phyloP scores from a whole-genome alignment of 2,113 vertebrate genomes.

The Mustela nigripes region DNA sequence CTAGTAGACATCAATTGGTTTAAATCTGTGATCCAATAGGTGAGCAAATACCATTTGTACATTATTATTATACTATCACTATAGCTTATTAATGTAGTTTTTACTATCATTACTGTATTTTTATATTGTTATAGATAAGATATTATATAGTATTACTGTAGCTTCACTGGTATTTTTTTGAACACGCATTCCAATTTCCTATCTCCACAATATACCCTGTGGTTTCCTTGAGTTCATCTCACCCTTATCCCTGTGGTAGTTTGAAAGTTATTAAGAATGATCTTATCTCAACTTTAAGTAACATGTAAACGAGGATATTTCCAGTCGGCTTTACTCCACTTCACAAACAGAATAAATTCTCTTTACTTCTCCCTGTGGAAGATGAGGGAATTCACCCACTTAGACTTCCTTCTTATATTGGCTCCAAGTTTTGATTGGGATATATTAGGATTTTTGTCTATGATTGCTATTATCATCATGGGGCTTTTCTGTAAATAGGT shows the following conservation, averaged over 20 bases:
- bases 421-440: background rate
- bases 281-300: background rate
- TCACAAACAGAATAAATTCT: constrained; percentile 17
- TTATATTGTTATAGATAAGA: too few relatives aligned
- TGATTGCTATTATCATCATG: background rate
- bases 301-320: background rate
- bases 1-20: background rate
- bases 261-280: background rate
- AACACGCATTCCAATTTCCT: background rate
- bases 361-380: background rate
- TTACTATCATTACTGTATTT: too few relatives aligned
- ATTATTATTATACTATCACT: background rate
- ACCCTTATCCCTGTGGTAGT: background rate
- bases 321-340: background rate
- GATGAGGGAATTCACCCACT: background rate
- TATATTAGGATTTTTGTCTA: background rate
- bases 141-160: too few relatives aligned
- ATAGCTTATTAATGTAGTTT: too few relatives aligned
- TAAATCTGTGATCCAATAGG: background rate
- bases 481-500: background rate
- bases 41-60: background rate
- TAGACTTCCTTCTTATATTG: background rate
- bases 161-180: background rate
- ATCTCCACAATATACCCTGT: background rate
- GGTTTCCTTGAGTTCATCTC: background rate